phyloP scores from a whole-genome alignment of 2,113 vertebrate species.

The Poeciliopsis turrubarensis region DNA sequence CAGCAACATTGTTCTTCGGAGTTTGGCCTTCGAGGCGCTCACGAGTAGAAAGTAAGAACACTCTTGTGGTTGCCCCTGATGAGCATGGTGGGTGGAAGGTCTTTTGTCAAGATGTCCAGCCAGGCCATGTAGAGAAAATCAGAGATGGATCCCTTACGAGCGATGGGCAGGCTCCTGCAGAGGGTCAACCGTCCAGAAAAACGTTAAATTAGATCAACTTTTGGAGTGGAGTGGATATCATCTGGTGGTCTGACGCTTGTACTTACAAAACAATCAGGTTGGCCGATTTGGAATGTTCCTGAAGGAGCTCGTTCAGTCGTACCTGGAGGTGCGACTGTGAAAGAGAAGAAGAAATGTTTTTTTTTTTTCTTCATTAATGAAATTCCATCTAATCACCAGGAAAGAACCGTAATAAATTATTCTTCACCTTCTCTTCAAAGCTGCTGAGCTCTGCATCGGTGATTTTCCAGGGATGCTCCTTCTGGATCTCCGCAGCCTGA shows the following conservation, averaged over 20 bases:
- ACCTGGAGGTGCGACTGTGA: conserved; percentile 91
- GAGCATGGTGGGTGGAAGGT: conserved; percentile 92
- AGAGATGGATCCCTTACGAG: conserved; percentile 92
- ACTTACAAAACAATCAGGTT: conserved; percentile 96
- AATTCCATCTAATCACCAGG: not conserved
- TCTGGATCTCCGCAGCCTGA: conserved; percentile 87
- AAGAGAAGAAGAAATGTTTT: conserved; percentile 9
- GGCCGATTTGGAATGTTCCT: conserved; percentile 89
- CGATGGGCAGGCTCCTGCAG: conserved; percentile 94
- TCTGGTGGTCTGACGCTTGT: conserved; percentile 1
- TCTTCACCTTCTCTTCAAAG: conserved; percentile 92
- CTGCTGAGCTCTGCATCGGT: conserved; percentile 89
- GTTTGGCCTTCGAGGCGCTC: conserved; percentile 51
- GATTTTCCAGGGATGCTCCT: conserved; percentile 92
- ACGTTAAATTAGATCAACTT: conserved; percentile 3
- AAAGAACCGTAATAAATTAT: not conserved
- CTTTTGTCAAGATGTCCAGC: conserved; percentile 92
- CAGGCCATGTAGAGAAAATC: conserved; percentile 97
- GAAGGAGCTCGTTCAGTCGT: conserved; percentile 91
- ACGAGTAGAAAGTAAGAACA: conserved; percentile 97
- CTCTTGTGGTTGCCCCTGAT: conserved; percentile 98
- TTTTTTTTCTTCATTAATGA: not conserved
- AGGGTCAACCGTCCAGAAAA: not conserved
- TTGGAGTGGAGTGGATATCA: not conserved
- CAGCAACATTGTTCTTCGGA: not conserved